phyloP scores from a whole-genome alignment of 1,140 invertebrate species.

The Leptopilina clavipes region DNA sequence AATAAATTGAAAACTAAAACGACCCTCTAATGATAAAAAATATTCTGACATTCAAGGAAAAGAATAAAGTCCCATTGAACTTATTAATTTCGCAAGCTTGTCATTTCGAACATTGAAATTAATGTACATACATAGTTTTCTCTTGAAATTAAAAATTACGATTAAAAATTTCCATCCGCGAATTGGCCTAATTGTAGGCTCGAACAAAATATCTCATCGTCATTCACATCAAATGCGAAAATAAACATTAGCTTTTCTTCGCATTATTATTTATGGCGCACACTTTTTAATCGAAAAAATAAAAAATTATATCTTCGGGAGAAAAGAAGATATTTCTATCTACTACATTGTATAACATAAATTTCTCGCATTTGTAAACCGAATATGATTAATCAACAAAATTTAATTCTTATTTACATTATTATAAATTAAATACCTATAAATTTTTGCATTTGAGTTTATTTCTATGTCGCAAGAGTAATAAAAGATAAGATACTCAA shows the following conservation, averaged over 20 bases:
- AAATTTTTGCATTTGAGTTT: not conserved
- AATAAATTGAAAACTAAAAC: too few species aligned
- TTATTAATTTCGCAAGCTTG: too few species aligned
- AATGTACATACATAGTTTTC: not conserved
- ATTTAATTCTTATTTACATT: not conserved
- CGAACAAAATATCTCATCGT: constrained; percentile 38
- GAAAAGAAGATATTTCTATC: not conserved
- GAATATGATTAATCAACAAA: not conserved
- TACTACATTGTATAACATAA: not conserved
- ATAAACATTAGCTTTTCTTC: constrained; percentile 6
- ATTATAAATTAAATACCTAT: not conserved
- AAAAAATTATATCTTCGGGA: not conserved
- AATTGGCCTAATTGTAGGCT: not conserved
- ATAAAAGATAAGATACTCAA: constrained; percentile 8
- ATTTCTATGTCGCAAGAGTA: not conserved
- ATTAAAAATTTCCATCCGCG: not conserved
- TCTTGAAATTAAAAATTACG: not conserved
- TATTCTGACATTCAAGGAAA: too few species aligned
- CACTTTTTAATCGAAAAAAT: not conserved
- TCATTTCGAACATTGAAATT: not conserved
- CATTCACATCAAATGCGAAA: not conserved
- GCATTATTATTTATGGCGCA: constrained; percentile 1
- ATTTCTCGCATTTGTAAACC: not conserved
- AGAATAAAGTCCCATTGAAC: too few species aligned
- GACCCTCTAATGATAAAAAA: too few species aligned